A percentile compares a stretch with the other conserved stretches of the same genome.
Conservation (phyloP, 2,888 invertebrate genomes). For the Zonitis immaculata region DNA sequence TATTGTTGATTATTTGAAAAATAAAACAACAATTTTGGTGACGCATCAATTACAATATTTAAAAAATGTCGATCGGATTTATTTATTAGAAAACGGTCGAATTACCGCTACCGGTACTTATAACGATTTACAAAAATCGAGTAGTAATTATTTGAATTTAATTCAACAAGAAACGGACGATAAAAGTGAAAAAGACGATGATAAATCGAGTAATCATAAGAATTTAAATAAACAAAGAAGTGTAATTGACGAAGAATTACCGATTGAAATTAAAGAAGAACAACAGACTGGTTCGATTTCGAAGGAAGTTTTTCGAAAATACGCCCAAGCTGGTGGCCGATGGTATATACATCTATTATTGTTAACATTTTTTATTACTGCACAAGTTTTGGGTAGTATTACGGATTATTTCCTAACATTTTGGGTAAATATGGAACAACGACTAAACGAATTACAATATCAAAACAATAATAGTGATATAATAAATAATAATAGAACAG, state of each 20-base stretch:
- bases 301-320: constrained; percentile 58
- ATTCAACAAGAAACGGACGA: constrained; percentile 35
- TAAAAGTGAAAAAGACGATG: constrained; percentile 28
- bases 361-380: constrained; percentile 57
- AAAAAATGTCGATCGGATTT: constrained; percentile 52
- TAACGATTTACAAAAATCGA: constrained; percentile 63
- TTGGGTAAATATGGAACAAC: constrained; percentile 51
- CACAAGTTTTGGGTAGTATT: constrained; percentile 67
- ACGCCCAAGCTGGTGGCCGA: constrained; percentile 68
- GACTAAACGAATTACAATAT: too few species aligned
- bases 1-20: constrained; percentile 58
- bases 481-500: not conserved
- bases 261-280: constrained; percentile 53
- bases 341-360: constrained; percentile 56
- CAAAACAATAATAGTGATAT: not conserved
- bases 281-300: constrained; percentile 55
- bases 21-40: constrained; percentile 66
- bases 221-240: constrained; percentile 9
- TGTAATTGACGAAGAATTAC: constrained; percentile 6
- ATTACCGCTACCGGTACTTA: constrained; percentile 62
- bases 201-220: constrained; percentile 39
- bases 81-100: constrained; percentile 54
- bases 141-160: constrained; percentile 63
- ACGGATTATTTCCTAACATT: constrained; percentile 75
- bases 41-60: constrained; percentile 69